Conservation (phyloP, 2,797 vertebrate genomes). For the Tachyglossus aculeatus region DNA sequence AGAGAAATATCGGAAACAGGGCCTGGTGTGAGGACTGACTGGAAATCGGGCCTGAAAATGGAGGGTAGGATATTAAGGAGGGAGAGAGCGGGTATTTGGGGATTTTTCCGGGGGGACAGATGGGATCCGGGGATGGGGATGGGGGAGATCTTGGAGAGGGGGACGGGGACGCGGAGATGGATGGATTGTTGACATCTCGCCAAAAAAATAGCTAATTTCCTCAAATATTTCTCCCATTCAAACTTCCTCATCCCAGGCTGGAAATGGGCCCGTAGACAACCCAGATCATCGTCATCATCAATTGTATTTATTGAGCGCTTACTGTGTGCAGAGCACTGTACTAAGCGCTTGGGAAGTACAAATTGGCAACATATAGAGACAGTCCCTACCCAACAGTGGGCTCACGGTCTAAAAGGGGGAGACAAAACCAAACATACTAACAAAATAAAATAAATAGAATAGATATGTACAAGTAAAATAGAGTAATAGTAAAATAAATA, state of each 20-base stretch:
- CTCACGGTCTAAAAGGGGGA: too few species aligned
- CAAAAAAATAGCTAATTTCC: slow-evolving; percentile 32
- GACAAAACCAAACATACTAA: too few species aligned
- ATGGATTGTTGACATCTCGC: slow-evolving; percentile 10
- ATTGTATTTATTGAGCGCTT: too few species aligned
- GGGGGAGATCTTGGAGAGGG: neutral
- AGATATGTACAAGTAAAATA: too few species aligned
- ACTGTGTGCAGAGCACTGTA: too few species aligned
- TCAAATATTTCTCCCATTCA: slow-evolving; percentile 30
- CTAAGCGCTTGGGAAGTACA: too few species aligned
- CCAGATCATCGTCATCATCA: slow-evolving; percentile 24
- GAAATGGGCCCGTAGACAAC: slow-evolving; percentile 39
- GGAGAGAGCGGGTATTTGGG: neutral
- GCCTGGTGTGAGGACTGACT: neutral
- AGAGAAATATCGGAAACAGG: slow-evolving; percentile 11
- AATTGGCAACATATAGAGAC: too few species aligned
- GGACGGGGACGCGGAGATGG: too few species aligned
- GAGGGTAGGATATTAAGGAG: neutral
- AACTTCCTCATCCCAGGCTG: neutral
- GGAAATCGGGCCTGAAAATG: neutral
- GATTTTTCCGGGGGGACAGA: neutral
- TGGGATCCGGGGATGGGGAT: neutral
- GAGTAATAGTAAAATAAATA: too few species aligned
- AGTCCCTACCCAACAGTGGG: too few species aligned
- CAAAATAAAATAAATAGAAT: too few species aligned